A percentile compares a stretch with the other conserved stretches of the same genome.
Conservation (phyloP, 2,888 invertebrate genomes). For the Synanthedon myopaeformis region DNA sequence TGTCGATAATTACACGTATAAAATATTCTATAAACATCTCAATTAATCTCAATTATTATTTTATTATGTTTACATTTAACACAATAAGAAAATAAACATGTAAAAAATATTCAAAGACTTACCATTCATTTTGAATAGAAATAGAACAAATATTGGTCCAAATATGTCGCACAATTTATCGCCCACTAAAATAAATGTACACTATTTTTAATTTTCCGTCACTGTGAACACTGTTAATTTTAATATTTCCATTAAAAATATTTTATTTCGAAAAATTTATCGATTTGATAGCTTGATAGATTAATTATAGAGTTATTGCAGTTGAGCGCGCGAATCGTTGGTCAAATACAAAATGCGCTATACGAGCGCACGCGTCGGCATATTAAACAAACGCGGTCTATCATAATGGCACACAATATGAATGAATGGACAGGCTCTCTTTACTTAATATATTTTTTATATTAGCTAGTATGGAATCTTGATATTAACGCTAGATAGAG, state of each 20-base stretch:
- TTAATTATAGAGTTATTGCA: slow-evolving; percentile 2
- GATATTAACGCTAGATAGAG: too few relatives aligned
- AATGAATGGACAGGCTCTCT: background rate
- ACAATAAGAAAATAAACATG: too few relatives aligned
- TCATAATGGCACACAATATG: background rate
- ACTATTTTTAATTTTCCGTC: background rate
- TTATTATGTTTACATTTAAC: too few relatives aligned
- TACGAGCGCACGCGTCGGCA: slow-evolving; percentile 12
- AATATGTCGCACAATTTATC: background rate
- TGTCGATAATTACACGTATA: too few relatives aligned
- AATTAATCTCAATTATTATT: too few relatives aligned
- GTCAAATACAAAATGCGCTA: slow-evolving; percentile 22
- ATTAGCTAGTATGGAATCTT: too few relatives aligned
- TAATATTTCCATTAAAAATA: background rate
- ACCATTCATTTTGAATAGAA: background rate
- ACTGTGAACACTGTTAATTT: background rate
- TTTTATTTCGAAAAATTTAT: background rate
- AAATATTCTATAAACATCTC: too few relatives aligned
- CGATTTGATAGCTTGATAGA: background rate
- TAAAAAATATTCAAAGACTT: background rate
- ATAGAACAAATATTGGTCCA: background rate
- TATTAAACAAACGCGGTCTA: slow-evolving; percentile 19
- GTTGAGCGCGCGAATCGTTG: slow-evolving; percentile 19
- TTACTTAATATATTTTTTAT: too few relatives aligned
- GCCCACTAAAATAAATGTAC: background rate